Evolutionary conservation across 2,888 invertebrate species (phyloP).

Genomic region (Dichetophora obliterata): DNA sequence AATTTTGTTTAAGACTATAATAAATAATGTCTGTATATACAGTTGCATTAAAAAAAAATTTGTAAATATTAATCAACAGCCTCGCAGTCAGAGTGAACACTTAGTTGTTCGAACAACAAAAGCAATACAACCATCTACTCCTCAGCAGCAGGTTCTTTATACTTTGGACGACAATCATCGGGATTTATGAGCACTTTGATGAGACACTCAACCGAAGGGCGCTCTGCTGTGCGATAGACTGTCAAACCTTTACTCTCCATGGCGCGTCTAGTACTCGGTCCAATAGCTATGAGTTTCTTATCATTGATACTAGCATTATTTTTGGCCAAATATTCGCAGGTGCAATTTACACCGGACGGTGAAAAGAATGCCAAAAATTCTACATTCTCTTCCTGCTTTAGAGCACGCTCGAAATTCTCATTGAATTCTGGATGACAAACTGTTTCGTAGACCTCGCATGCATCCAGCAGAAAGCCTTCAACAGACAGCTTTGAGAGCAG

Average conservation of each 20-base stretch:
- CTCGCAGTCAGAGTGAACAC: background rate
- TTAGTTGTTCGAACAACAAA: background rate
- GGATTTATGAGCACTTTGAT: slow-evolving; percentile 69
- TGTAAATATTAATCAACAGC: background rate
- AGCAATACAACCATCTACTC: slow-evolving; percentile 6
- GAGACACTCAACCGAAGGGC: slow-evolving; percentile 72
- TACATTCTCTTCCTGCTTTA: slow-evolving; percentile 67
- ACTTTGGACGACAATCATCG: slow-evolving; percentile 55
- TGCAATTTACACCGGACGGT: slow-evolving; percentile 73
- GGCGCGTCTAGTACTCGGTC: slow-evolving; percentile 73
- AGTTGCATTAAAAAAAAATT: background rate
- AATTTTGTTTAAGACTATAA: slow-evolving; percentile 1
- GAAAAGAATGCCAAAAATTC: slow-evolving; percentile 74
- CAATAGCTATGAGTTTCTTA: slow-evolving; percentile 73
- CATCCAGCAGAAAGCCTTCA: slow-evolving; percentile 69
- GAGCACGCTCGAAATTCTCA: slow-evolving; percentile 66
- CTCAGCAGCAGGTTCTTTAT: background rate
- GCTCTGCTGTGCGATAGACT: slow-evolving; percentile 70
- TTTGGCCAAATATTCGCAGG: slow-evolving; percentile 68
- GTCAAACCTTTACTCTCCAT: slow-evolving; percentile 69
- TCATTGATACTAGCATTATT: slow-evolving; percentile 59
- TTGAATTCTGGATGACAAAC: slow-evolving; percentile 70
- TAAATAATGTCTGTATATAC: slow-evolving; percentile 11
- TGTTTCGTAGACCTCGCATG: slow-evolving; percentile 73
- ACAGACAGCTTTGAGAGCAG: slow-evolving; percentile 69